Evolutionary conservation across 2,888 invertebrate genomes (phyloP).

Genomic region (Micoletzkya japonica): DNA sequence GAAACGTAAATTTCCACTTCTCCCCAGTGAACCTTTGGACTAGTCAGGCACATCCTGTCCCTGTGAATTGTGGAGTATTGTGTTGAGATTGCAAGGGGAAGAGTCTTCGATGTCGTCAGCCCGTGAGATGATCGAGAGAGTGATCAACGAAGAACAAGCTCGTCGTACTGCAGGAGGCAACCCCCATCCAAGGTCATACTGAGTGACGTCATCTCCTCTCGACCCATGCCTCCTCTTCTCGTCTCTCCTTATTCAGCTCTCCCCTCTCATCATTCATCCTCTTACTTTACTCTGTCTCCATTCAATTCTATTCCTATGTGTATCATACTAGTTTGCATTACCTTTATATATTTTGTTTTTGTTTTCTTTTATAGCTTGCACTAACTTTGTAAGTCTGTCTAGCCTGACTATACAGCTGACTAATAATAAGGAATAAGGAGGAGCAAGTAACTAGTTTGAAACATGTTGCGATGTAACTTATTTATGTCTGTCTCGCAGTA

Average conservation of each 20-base stretch:
- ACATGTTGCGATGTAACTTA: too few species aligned
- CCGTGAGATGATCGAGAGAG: slow-evolving; percentile 50
- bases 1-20: not conserved
- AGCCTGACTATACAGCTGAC: too few species aligned
- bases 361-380: not conserved
- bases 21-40: not conserved
- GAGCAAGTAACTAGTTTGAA: too few species aligned
- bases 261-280: slow-evolving; percentile 25
- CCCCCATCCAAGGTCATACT: slow-evolving; percentile 21
- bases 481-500: too few species aligned
- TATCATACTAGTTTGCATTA: not conserved
- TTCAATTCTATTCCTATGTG: not conserved
- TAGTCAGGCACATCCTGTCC: not conserved
- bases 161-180: slow-evolving; percentile 35
- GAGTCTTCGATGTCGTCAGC: slow-evolving; percentile 41
- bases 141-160: slow-evolving; percentile 51
- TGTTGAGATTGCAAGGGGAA: slow-evolving; percentile 57
- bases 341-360: slow-evolving; percentile 1
- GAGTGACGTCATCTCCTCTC: not conserved
- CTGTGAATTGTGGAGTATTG: not conserved
- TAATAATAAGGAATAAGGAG: too few species aligned
- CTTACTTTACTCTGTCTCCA: slow-evolving; percentile 10
- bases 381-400: too few species aligned
- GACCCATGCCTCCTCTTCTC: not conserved
- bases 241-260: slow-evolving; percentile 16